Evolutionary conservation across 1,140 invertebrate species (phyloP), one percentile per base, ranked within the genome.

Genomic region (Medauroidea extradentata): DNA sequence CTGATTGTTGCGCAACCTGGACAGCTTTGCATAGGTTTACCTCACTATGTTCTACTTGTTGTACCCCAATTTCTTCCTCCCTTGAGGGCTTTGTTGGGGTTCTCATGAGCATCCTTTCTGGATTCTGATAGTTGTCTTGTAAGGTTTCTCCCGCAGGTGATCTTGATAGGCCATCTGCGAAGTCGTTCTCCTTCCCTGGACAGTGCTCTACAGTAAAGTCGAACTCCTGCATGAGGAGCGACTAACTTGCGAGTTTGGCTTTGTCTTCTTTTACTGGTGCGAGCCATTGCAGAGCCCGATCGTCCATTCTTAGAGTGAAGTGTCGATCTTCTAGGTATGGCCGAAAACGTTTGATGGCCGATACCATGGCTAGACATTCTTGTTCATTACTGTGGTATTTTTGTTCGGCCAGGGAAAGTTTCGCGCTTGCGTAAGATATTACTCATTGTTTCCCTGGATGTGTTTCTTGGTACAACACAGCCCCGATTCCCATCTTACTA

Each of bases 271-370:
- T 64, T 3, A 60, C 9, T 7, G 21, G 8, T 0, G 65, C 1
- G 0, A 73, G 54, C 68, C 71, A 74, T 0, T 34, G 53, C 0
- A 72, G 46, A 0, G 61, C 63, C 4, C 46, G n/a, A 34, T 62
- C 67, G 55, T 69, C 65, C 0, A 67, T 72, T n/a, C 53, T 23
- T 1, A 74, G 58, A 1, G 38, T 63, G 57, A 73, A 73, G 2
- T 38, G 59, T 11, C 60, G 23, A 39, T 73, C 67, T 34, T 72
- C 67, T 11, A 73, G 57, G 50, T 69, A 71, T 1, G 34, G 62
- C 9, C 63, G 53, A 50, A 67, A 74, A 9, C 50, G 54, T 34
- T 67, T 66, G 8, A 73, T 58, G 0, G 65, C 69, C 71, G 70
- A 73, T 0, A 73, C 43, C 0, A 71, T 42, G 0, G 70, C 70